Percentiles rank a stretch among this genome's conserved stretches.
phyloP scores from a whole-genome alignment of 2,113 vertebrate genomes.

The Geococcyx californianus region DNA sequence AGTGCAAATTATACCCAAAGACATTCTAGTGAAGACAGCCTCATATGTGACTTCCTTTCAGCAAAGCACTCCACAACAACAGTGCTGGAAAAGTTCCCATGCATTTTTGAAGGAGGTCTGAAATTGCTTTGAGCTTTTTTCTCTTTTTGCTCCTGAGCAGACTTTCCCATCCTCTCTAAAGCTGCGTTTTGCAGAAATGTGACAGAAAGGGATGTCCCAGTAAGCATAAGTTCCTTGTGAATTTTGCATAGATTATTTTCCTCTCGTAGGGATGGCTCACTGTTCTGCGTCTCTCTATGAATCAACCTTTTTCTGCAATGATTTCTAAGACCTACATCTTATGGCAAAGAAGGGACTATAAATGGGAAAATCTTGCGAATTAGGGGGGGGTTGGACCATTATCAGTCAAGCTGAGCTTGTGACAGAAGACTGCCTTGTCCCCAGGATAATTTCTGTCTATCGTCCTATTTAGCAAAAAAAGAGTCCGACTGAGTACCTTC shows the following conservation, averaged over 20 bases:
- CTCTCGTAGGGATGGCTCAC: not conserved
- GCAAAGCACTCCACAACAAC: not conserved
- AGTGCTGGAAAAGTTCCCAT: not conserved
- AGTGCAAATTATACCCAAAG: not conserved
- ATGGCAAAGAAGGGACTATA: not conserved
- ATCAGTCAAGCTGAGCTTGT: not conserved
- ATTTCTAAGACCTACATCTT: not conserved
- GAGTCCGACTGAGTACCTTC: not conserved
- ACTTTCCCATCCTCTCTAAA: not conserved
- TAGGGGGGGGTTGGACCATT: not conserved
- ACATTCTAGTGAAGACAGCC: not conserved
- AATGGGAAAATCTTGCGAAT: not conserved
- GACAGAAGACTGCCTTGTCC: not conserved
- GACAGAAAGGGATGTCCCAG: not conserved
- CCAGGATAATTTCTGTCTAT: not conserved
- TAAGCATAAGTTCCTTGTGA: not conserved
- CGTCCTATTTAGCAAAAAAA: not conserved
- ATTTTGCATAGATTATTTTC: slow-evolving; percentile 27
- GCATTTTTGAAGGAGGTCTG: not conserved
- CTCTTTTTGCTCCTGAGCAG: not conserved
- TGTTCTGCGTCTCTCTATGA: not conserved
- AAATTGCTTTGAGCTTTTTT: not conserved
- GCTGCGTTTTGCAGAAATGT: not conserved
- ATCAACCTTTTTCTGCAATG: not conserved
- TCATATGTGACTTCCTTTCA: not conserved